phyloP scores from a whole-genome alignment of 2,113 vertebrate species.

The Saguinus midas region DNA sequence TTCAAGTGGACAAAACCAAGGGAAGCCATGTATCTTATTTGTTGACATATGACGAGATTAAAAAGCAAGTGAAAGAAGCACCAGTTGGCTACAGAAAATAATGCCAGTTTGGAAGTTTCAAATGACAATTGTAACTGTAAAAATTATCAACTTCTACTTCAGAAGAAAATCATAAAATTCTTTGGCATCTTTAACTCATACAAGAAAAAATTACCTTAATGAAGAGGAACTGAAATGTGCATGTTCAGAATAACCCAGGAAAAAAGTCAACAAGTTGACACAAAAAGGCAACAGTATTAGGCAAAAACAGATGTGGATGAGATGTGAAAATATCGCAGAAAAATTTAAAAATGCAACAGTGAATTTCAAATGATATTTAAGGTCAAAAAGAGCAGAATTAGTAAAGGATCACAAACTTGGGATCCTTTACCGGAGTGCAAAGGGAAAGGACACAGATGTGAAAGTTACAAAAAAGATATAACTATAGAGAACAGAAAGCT shows the following conservation, averaged over 20 bases:
- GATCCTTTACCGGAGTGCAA: not conserved
- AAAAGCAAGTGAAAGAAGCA: not conserved
- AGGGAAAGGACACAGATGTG: not conserved
- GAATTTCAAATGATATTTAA: not conserved
- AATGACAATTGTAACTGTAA: not conserved
- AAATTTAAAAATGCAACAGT: not conserved
- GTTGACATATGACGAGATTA: not conserved
- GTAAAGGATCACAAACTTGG: not conserved
- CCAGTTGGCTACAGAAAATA: not conserved
- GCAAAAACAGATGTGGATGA: not conserved
- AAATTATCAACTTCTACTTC: not conserved
- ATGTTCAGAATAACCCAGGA: not conserved
- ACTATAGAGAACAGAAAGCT: not conserved
- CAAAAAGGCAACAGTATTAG: not conserved
- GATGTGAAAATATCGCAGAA: not conserved
- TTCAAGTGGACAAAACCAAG: not conserved
- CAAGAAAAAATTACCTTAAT: not conserved
- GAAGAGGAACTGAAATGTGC: not conserved
- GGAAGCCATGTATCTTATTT: not conserved
- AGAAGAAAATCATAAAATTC: not conserved
- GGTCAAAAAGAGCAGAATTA: not conserved
- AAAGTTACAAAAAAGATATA: not conserved
- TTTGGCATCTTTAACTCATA: not conserved
- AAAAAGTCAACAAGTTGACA: not conserved
- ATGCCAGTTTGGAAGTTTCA: not conserved